Evolutionary conservation across 2,888 invertebrate genomes (phyloP).

Genomic region (Erebia palarica): DNA sequence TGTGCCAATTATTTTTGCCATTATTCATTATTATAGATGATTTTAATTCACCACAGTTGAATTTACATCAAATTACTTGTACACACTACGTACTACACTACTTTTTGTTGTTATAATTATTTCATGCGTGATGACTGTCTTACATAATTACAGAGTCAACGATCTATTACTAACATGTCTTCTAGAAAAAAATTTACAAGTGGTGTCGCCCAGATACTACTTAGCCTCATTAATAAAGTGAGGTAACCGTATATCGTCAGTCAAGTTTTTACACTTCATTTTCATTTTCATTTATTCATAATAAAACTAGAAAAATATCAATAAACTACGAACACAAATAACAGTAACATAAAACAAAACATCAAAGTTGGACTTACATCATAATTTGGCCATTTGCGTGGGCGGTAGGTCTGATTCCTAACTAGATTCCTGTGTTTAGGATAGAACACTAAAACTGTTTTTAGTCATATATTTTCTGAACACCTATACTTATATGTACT

Average conservation of each 20-base stretch:
- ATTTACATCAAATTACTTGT: not conserved
- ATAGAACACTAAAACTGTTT: not conserved
- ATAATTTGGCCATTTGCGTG: too few relatives aligned
- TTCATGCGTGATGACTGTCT: constrained; percentile 6
- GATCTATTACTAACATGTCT: constrained; percentile 9
- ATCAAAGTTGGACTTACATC: too few relatives aligned
- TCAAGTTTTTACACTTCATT: not conserved
- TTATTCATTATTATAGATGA: too few relatives aligned
- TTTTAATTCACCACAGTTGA: not conserved
- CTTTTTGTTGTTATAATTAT: constrained; percentile 12
- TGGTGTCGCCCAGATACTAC: not conserved
- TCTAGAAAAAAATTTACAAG: not conserved
- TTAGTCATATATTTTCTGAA: not conserved
- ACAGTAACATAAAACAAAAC: too few relatives aligned
- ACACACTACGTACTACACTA: not conserved
- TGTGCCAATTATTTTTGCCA: too few relatives aligned
- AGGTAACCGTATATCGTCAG: not conserved
- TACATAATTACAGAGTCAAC: constrained; percentile 7
- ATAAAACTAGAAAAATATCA: too few relatives aligned
- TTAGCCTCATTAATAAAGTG: not conserved
- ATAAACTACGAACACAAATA: too few relatives aligned
- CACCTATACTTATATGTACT: too few relatives aligned
- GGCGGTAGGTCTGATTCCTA: too few relatives aligned
- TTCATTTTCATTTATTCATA: too few relatives aligned
- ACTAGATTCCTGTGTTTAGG: too few relatives aligned